Evolutionary conservation across 2,888 invertebrate species (phyloP).

Genomic region (Gari tellinella): DNA sequence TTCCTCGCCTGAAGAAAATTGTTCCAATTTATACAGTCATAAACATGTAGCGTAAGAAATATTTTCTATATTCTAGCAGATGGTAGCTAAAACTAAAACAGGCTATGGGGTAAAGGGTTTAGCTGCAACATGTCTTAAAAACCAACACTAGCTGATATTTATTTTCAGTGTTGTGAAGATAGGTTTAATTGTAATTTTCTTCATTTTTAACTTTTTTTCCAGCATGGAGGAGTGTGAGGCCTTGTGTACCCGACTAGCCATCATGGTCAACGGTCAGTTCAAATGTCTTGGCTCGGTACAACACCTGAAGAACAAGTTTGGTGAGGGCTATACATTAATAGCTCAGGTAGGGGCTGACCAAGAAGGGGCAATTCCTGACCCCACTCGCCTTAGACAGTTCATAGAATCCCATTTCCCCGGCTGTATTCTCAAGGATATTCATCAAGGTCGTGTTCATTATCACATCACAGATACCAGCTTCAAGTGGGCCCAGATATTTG

Average conservation of each 20-base stretch:
- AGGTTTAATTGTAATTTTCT: too few species aligned
- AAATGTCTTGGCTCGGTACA: constrained; percentile 90
- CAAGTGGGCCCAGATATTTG: constrained; percentile 82
- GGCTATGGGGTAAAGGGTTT: too few species aligned
- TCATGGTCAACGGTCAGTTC: constrained; percentile 90
- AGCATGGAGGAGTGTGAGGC: constrained; percentile 96
- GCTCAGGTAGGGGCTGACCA: constrained; percentile 84
- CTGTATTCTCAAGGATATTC: constrained; percentile 89
- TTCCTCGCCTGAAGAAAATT: too few species aligned
- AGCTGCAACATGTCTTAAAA: too few species aligned
- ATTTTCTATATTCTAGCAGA: too few species aligned
- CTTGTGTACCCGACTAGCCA: constrained; percentile 90
- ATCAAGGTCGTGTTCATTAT: constrained; percentile 86
- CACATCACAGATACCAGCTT: constrained; percentile 79
- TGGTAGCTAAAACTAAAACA: too few species aligned
- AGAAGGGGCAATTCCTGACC: constrained; percentile 76
- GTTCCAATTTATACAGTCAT: too few species aligned
- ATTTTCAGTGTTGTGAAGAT: too few species aligned
- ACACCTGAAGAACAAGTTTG: constrained; percentile 90
- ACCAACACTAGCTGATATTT: too few species aligned
- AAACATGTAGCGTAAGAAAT: too few species aligned
- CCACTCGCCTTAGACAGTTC: constrained; percentile 78
- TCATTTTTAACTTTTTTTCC: constrained; percentile 67
- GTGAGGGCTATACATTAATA: constrained; percentile 88
- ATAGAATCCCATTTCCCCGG: constrained; percentile 86